These are phyloP conservation scores for Drosophila pallidifrons DNA, from an alignment of 1,140 invertebrate species.

Conservation along the genomic window DNA sequence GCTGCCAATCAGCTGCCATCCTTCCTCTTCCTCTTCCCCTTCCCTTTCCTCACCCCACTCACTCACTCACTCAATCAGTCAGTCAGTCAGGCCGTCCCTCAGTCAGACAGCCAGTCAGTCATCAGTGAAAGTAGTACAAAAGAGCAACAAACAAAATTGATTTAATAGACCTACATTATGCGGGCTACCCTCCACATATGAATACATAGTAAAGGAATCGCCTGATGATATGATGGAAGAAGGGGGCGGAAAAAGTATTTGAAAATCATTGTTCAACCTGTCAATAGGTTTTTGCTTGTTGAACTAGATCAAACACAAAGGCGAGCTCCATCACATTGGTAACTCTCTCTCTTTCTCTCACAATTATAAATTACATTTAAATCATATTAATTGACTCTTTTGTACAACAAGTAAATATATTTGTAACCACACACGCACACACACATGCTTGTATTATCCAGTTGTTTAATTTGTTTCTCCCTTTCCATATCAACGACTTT, in stretches of 20 bases:
- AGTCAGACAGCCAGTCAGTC: slow-evolving; percentile 24
- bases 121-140: slow-evolving; percentile 70
- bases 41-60: not conserved
- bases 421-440: not conserved
- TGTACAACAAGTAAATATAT: slow-evolving; percentile 19
- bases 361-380: slow-evolving; percentile 40
- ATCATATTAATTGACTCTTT: slow-evolving; percentile 35
- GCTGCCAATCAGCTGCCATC: slow-evolving; percentile 25
- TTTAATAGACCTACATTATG: slow-evolving; percentile 74
- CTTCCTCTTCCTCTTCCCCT: not conserved
- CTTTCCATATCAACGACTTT: slow-evolving; percentile 13
- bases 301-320: slow-evolving; percentile 22
- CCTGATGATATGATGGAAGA: slow-evolving; percentile 16
- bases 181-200: slow-evolving; percentile 13
- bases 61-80: slow-evolving; percentile 19
- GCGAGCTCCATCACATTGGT: not conserved
- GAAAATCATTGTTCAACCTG: slow-evolving; percentile 44
- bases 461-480: slow-evolving; percentile 15
- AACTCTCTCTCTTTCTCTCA: not conserved
- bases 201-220: slow-evolving; percentile 4
- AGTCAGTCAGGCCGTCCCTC: slow-evolving; percentile 4
- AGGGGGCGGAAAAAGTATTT: slow-evolving; percentile 12
- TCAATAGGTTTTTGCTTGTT: slow-evolving; percentile 39
- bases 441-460: not conserved
- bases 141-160: slow-evolving; percentile 75